phyloP scores from a whole-genome alignment of 2,888 invertebrate genomes.

The Perithous albicinctus region DNA sequence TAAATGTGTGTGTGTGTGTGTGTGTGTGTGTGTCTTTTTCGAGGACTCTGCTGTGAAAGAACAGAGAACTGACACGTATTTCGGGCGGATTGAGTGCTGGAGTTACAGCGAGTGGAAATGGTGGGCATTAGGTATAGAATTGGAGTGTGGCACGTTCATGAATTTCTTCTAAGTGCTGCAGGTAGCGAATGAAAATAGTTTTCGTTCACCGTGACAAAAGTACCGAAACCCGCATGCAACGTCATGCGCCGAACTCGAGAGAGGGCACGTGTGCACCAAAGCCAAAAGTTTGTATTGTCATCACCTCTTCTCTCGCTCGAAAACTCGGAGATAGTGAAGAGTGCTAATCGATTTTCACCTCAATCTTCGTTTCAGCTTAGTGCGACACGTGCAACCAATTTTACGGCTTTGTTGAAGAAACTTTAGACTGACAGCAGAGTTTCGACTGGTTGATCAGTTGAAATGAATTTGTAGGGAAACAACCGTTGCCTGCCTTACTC shows the following conservation, averaged over 20 bases:
- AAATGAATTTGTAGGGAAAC: not conserved
- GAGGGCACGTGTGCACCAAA: not conserved
- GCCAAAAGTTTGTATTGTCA: conserved; percentile 22
- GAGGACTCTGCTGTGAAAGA: not conserved
- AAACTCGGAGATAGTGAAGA: conserved; percentile 5
- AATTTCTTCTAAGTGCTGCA: conserved; percentile 13
- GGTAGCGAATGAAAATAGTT: not conserved
- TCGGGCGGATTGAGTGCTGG: not conserved
- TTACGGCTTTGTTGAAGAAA: conserved; percentile 8
- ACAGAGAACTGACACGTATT: not conserved
- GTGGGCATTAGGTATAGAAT: not conserved
- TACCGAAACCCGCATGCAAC: conserved; percentile 15
- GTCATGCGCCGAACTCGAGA: not conserved
- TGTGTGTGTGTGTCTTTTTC: not conserved
- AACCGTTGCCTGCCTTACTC: not conserved
- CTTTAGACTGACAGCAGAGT: not conserved
- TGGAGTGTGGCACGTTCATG: not conserved
- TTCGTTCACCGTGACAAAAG: not conserved
- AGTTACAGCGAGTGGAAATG: not conserved
- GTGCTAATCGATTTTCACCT: conserved; percentile 30
- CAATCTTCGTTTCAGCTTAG: conserved; percentile 19
- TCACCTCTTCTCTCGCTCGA: not conserved
- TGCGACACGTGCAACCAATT: conserved; percentile 11
- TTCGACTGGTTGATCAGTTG: not conserved
- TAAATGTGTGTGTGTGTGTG: conserved; percentile 5